These are phyloP conservation scores for Polypterus bichir DNA, from an alignment of 2,113 vertebrate genomes.

Conservation along the genomic window DNA sequence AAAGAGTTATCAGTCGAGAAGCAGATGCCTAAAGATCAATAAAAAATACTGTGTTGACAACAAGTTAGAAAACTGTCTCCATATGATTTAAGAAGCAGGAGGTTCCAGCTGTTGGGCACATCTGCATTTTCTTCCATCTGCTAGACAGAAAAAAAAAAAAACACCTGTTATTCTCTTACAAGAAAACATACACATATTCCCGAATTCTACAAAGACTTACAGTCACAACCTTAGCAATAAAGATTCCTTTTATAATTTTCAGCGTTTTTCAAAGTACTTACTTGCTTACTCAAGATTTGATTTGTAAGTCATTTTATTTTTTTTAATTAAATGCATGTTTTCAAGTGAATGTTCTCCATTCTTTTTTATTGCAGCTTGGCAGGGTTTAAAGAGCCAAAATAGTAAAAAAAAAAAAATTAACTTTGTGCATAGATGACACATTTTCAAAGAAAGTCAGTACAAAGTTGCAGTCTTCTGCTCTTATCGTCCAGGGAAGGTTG, in stretches of 20 bases:
- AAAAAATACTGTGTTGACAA: constrained; percentile 11
- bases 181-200: no score
- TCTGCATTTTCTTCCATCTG: constrained; percentile 3
- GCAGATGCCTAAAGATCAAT: constrained; percentile 20
- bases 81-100: not conserved
- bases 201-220: no score
- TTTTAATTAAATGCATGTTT: not conserved
- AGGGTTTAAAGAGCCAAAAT: no score
- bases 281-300: not conserved
- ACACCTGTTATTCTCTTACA: no score
- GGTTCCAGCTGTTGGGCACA: not conserved
- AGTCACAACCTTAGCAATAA: no score
- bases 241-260: not conserved
- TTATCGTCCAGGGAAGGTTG: no score
- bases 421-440: no score
- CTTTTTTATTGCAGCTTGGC: no score
- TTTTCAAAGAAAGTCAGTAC: no score
- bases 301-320: not conserved
- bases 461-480: no score
- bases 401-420: no score
- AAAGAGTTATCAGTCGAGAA: constrained; percentile 17
- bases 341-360: no score
- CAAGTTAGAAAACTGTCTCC: constrained; percentile 21
- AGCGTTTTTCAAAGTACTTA: not conserved
- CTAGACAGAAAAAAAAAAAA: not conserved